Conservation (phyloP, 2,797 vertebrate genomes). For the Antennarius maculatus region DNA sequence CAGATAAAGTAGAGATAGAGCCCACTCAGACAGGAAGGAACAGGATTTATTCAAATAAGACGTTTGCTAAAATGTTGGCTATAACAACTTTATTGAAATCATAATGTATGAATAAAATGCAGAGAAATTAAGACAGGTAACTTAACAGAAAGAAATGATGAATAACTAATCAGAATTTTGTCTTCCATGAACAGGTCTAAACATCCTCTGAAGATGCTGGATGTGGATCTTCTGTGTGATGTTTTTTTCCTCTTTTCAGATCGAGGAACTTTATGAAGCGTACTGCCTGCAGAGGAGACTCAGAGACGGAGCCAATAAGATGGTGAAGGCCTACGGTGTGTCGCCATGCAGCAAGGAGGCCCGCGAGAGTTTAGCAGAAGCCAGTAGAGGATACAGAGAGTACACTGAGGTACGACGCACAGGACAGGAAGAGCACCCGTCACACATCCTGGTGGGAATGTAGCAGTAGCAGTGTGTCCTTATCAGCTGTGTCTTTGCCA, state of each 20-base stretch:
- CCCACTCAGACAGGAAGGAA: too few species aligned
- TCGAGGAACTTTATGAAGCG: conserved; percentile 94
- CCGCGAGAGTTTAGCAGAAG: conserved; percentile 91
- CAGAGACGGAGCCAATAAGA: conserved; percentile 93
- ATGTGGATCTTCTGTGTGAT: too few species aligned
- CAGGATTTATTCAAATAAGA: too few species aligned
- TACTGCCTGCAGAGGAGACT: conserved; percentile 94
- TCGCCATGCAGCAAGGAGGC: conserved; percentile 90
- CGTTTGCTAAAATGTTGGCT: not conserved
- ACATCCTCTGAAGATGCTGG: too few species aligned
- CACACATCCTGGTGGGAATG: too few species aligned
- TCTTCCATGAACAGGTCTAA: not conserved
- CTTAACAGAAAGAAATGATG: too few species aligned
- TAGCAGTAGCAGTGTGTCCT: too few species aligned
- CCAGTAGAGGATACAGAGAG: conserved; percentile 93
- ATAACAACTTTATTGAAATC: not conserved
- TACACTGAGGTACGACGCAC: conserved; percentile 89
- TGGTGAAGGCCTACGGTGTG: conserved; percentile 91
- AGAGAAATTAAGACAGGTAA: not conserved
- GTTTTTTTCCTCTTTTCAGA: conserved; percentile 73
- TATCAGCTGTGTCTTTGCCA: too few species aligned
- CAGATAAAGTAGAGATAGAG: too few species aligned
- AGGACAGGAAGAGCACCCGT: not conserved
- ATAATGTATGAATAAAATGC: not conserved
- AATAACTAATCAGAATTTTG: not conserved